Evolutionary conservation across 2,797 vertebrate genomes (phyloP).

Genomic region (Sebastes minor): DNA sequence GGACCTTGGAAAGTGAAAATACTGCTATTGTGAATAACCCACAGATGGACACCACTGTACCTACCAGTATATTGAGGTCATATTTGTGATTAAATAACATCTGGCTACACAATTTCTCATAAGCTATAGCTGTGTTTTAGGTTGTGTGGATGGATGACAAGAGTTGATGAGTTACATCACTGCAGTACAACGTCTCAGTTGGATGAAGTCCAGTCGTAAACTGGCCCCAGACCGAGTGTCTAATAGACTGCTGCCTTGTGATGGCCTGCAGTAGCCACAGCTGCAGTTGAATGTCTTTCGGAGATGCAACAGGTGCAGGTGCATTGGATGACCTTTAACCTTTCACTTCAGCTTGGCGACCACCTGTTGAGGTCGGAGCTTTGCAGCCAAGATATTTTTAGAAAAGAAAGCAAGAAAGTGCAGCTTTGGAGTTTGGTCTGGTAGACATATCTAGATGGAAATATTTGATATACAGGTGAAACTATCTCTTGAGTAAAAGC

Average conservation of each 20-base stretch:
- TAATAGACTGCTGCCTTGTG: conserved; percentile 7
- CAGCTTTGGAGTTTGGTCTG: conserved; percentile 2
- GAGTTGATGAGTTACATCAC: conserved; percentile 10
- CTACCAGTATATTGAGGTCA: neutral
- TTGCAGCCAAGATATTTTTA: conserved; percentile 40
- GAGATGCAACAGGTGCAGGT: conserved; percentile 62
- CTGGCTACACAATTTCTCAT: neutral
- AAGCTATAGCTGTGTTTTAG: neutral
- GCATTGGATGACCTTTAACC: conserved; percentile 57
- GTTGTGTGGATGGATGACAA: neutral
- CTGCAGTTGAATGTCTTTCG: conserved; percentile 58
- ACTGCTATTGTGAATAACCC: neutral
- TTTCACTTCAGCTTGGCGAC: conserved; percentile 47
- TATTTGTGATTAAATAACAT: neutral
- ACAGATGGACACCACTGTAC: neutral
- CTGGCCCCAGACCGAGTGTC: neutral
- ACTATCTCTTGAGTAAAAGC: neutral
- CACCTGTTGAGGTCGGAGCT: conserved; percentile 61
- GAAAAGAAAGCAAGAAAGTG: conserved; percentile 24
- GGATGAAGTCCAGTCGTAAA: conserved; percentile 26
- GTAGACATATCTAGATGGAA: neutral
- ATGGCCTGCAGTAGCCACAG: conserved; percentile 34
- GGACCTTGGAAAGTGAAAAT: conserved; percentile 20
- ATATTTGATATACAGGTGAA: neutral
- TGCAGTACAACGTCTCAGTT: conserved; percentile 4